Evolutionary conservation across 2,113 vertebrate species (phyloP).

Genomic region (Bubo bubo): DNA sequence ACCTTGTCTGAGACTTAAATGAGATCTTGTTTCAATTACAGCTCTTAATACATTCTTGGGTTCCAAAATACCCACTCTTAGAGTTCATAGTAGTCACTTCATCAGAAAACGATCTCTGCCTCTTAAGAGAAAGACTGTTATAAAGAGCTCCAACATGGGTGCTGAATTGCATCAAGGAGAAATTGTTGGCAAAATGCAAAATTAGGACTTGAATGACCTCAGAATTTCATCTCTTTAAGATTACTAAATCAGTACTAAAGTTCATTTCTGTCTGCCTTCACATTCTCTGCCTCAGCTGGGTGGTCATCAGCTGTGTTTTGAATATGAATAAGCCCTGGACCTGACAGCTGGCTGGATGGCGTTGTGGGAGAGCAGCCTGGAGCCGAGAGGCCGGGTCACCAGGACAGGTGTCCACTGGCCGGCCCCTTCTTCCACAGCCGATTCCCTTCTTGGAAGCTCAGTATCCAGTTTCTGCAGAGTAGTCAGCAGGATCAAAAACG

Average conservation of each 20-base stretch:
- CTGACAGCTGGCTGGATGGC: neutral
- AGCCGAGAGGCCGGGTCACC: neutral
- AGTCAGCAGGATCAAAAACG: neutral
- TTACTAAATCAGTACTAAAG: neutral
- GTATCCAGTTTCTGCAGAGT: neutral
- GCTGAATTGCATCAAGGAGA: neutral
- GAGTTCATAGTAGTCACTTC: neutral
- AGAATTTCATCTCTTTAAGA: neutral
- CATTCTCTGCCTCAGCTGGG: neutral
- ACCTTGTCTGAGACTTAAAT: neutral
- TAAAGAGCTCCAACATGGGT: neutral
- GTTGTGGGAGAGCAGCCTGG: neutral
- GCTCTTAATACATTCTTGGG: neutral
- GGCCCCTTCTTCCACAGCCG: neutral
- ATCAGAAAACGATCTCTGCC: neutral
- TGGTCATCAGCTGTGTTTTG: neutral
- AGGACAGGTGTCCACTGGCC: rapidly evolving
- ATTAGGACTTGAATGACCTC: neutral
- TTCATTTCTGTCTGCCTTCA: neutral
- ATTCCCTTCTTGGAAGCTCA: neutral
- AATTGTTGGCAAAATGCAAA: neutral
- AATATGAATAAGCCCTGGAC: neutral
- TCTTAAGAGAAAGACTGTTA: neutral
- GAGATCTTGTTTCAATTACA: neutral
- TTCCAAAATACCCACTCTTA: neutral